These are phyloP conservation scores for Rhadina sibilatrix DNA, from an alignment of 2,113 vertebrate species.

Conservation along the genomic window DNA sequence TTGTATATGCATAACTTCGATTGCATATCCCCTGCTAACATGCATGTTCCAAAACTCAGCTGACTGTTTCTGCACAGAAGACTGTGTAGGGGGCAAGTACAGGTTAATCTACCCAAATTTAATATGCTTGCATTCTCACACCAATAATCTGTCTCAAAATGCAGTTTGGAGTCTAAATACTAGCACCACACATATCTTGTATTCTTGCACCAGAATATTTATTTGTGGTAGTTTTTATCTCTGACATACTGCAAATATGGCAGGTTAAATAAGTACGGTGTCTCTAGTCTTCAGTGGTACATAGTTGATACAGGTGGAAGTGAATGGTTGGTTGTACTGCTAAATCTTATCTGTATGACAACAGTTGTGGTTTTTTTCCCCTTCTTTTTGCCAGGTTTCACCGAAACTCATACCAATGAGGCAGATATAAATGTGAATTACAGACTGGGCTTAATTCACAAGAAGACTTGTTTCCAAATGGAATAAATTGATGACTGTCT, in stretches of 20 bases:
- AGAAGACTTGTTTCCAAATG: conserved; percentile 28
- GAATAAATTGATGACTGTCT: conserved; percentile 6
- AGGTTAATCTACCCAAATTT: neutral
- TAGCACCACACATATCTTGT: neutral
- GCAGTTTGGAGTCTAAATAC: neutral
- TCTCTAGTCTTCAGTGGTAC: neutral
- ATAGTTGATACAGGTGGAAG: neutral
- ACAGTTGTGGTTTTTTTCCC: neutral
- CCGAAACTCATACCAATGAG: conserved; percentile 86
- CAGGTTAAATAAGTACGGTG: neutral
- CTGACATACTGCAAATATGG: neutral
- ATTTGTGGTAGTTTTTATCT: neutral
- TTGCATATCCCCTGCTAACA: neutral
- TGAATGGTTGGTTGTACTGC: neutral
- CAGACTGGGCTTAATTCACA: neutral
- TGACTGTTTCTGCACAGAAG: neutral
- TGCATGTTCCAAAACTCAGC: neutral
- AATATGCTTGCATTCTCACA: neutral
- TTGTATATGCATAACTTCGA: neutral
- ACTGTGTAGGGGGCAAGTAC: neutral
- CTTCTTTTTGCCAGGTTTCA: conserved; percentile 80
- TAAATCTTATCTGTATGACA: neutral
- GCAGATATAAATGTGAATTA: conserved; percentile 77
- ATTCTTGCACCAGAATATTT: neutral
- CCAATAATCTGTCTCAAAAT: neutral